phyloP scores from a whole-genome alignment of 2,113 vertebrate genomes.

The Catharus minimus region DNA sequence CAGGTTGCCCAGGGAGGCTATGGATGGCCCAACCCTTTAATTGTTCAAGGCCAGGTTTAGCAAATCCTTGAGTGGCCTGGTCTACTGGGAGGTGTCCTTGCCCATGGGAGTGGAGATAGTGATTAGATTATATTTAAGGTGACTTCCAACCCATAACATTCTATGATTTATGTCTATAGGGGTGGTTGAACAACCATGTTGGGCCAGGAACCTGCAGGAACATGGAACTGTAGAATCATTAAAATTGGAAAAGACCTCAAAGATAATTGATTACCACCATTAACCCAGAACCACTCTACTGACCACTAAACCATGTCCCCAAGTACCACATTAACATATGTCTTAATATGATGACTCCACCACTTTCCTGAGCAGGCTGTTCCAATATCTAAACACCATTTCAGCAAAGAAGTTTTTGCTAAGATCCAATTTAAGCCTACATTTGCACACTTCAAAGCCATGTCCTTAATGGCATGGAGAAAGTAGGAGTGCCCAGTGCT shows the following conservation, averaged over 20 bases:
- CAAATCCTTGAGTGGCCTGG: neutral
- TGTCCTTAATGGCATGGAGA: neutral
- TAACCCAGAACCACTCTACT: neutral
- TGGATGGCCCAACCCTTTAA: neutral
- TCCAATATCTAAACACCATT: neutral
- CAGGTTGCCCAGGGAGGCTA: neutral
- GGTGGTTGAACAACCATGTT: fast-evolving
- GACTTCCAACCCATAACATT: neutral
- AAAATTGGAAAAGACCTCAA: neutral
- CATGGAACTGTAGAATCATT: neutral
- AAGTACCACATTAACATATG: neutral
- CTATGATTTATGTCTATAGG: too few relatives aligned
- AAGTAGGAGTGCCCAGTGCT: neutral
- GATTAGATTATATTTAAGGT: neutral
- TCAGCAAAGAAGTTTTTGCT: neutral
- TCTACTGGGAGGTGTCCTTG: neutral
- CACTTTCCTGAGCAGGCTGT: neutral
- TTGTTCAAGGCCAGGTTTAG: neutral
- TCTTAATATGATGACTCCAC: neutral
- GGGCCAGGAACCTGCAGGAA: neutral
- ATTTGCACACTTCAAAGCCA: neutral
- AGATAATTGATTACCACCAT: neutral
- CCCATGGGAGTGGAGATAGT: neutral
- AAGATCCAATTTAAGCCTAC: neutral
- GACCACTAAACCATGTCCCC: too few relatives aligned